Evolutionary conservation across 37 sponge, comb jelly and placozoan species (phyloP).

Genomic region (Oscarella lobularis): DNA sequence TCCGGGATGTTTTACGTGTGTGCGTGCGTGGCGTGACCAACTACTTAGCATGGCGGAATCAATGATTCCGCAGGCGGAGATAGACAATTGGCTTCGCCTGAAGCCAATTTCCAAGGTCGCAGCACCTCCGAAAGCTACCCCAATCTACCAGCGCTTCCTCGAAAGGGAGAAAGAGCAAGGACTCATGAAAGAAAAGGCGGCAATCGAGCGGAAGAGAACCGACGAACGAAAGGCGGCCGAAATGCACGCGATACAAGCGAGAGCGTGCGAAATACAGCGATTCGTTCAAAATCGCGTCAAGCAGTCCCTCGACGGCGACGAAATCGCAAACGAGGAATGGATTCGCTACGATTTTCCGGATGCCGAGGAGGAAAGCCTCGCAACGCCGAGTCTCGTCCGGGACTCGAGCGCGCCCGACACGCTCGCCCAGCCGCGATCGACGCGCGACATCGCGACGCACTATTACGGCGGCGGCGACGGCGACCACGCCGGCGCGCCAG

Average conservation of each 20-base stretch:
- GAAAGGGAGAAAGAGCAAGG: neutral
- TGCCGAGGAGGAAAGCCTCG: no score
- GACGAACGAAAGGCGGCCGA: neutral
- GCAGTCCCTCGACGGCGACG: no score
- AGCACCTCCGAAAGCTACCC: neutral
- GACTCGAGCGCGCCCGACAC: neutral
- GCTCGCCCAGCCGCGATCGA: neutral
- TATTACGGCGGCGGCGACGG: neutral
- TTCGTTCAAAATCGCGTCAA: no score
- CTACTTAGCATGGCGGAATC: neutral
- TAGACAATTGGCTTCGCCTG: neutral
- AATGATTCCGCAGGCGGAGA: neutral
- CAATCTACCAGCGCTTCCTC: neutral
- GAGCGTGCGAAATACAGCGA: neutral
- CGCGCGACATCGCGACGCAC: neutral
- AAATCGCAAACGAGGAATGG: neutral
- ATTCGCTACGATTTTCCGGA: neutral
- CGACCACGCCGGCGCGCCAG: constrained; percentile 10
- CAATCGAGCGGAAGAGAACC: neutral
- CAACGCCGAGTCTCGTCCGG: neutral
- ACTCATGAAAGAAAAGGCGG: neutral
- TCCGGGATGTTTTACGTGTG: no score
- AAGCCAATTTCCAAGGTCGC: neutral
- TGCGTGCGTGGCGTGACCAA: no score
- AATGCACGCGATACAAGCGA: neutral